Percentiles rank a stretch among this genome's conserved stretches.
Evolutionary conservation across 2,113 vertebrate species (phyloP).

Genomic region (Sakesphorus luctuosus): DNA sequence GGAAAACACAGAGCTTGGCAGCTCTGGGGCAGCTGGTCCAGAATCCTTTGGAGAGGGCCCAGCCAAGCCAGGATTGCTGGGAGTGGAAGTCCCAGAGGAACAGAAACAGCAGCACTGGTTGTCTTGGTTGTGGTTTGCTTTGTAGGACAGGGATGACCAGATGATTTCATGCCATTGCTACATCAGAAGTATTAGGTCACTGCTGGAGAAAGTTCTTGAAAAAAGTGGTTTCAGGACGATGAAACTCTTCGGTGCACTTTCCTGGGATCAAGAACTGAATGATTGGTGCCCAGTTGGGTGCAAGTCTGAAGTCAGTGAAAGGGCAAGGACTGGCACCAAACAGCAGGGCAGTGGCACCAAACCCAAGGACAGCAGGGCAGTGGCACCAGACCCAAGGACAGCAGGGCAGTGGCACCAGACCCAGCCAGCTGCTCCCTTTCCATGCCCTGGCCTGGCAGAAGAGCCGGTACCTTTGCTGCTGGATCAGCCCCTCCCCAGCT

Average conservation of each 20-base stretch:
- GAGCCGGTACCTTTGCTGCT: not conserved
- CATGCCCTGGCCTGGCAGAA: not conserved
- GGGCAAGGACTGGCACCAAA: not conserved
- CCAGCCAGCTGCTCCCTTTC: not conserved
- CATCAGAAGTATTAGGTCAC: not conserved
- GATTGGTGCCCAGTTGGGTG: accelerated
- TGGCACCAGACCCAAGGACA: not conserved
- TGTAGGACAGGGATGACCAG: not conserved
- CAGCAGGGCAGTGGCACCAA: not conserved
- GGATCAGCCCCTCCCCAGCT: not conserved
- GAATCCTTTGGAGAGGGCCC: not conserved
- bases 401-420: not conserved
- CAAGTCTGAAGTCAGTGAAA: not conserved
- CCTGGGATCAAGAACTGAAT: not conserved
- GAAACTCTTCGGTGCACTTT: not conserved
- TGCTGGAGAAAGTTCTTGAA: not conserved
- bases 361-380: no score
- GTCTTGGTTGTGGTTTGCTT: not conserved
- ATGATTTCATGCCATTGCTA: not conserved
- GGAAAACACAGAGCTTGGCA: not conserved
- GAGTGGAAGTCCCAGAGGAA: not conserved
- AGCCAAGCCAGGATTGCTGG: not conserved
- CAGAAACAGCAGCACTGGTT: not conserved
- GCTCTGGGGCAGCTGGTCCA: not conserved
- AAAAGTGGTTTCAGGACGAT: not conserved